Evolutionary conservation across 2,113 vertebrate genomes (phyloP).

Genomic region (Egretta garzetta): DNA sequence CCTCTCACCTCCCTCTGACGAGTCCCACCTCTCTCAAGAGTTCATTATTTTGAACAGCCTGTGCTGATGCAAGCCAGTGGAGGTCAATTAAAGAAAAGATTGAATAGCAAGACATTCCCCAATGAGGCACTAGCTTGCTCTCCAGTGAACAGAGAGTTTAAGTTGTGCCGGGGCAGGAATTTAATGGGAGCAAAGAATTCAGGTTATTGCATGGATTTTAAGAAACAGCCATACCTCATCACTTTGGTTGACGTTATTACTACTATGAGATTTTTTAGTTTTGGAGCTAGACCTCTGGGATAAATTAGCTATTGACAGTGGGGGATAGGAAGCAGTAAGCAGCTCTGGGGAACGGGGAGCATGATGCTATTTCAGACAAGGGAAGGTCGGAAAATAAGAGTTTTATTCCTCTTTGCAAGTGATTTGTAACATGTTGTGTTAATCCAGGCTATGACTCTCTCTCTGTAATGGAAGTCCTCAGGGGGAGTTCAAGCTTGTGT

Average conservation of each 20-base stretch:
- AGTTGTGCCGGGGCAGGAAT: neutral
- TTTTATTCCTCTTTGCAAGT: neutral
- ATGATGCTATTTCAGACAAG: neutral
- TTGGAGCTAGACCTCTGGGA: neutral
- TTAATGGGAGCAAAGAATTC: neutral
- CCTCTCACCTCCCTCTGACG: neutral
- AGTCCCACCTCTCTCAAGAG: neutral
- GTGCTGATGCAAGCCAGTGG: neutral
- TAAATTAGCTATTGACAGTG: neutral
- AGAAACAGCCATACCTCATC: neutral
- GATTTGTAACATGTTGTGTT: neutral
- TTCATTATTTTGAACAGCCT: conserved; percentile 36
- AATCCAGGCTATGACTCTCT: neutral
- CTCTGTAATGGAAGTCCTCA: neutral
- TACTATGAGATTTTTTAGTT: neutral
- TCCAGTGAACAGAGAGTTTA: neutral
- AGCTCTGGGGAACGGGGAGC: neutral
- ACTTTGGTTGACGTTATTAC: neutral
- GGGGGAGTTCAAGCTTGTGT: neutral
- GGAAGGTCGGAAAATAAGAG: neutral
- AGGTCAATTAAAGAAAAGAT: conserved; percentile 18
- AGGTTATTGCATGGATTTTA: neutral
- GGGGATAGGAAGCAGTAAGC: neutral
- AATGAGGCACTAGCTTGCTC: neutral
- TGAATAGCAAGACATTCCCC: neutral